Evolutionary conservation across 2,797 vertebrate species (phyloP).

Genomic region (Rhabdomys pumilio): DNA sequence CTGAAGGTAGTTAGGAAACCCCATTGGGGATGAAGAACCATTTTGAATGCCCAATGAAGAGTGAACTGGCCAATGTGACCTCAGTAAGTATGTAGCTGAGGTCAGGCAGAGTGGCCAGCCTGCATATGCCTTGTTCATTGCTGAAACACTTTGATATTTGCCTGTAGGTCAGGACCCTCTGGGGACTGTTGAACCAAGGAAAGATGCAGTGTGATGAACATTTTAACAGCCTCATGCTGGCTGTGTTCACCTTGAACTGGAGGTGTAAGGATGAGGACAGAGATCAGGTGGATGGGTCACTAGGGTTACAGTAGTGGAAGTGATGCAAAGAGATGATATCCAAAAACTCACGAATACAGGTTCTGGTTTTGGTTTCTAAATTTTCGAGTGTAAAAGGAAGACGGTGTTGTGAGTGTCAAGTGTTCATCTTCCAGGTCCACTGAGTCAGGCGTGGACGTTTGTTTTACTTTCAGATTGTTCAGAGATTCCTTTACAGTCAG

Average conservation of each 20-base stretch:
- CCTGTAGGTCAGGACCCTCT: neutral
- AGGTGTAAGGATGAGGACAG: neutral
- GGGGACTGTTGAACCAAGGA: neutral
- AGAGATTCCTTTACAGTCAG: neutral
- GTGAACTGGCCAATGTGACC: neutral
- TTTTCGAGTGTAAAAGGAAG: neutral
- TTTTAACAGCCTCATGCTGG: neutral
- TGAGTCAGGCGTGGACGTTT: slow-evolving; percentile 20
- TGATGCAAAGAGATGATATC: neutral
- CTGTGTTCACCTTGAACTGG: neutral
- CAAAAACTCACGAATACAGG: neutral
- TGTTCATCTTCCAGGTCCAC: neutral
- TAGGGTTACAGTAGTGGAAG: neutral
- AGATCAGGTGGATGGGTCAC: too few species aligned
- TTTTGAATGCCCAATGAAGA: neutral
- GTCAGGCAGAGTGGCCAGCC: too few species aligned
- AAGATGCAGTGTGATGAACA: neutral
- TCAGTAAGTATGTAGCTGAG: neutral
- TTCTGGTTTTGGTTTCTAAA: neutral
- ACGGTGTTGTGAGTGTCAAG: neutral
- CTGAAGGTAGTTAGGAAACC: neutral
- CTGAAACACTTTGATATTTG: slow-evolving; percentile 1
- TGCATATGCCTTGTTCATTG: too few species aligned
- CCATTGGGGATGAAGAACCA: neutral
- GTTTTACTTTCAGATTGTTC: neutral